phyloP scores from a whole-genome alignment of 2,797 vertebrate species.

The Eleutherodactylus coqui region DNA sequence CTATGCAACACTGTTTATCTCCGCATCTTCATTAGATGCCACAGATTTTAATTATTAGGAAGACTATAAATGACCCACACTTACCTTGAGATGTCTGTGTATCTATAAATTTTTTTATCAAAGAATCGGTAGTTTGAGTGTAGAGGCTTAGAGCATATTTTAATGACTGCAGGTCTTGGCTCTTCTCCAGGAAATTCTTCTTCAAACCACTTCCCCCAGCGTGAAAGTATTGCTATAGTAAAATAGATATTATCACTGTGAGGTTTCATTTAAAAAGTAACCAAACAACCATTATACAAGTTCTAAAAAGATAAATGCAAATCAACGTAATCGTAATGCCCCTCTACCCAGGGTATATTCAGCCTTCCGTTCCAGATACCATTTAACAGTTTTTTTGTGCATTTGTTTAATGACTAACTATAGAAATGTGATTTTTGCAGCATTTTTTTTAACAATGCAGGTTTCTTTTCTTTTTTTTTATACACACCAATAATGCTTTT shows the following conservation, averaged over 20 bases:
- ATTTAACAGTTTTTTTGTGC: too few species aligned
- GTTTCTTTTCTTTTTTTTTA: too few species aligned
- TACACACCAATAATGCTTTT: too few species aligned
- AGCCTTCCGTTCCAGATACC: too few species aligned
- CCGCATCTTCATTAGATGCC: neutral
- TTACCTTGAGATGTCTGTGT: slow-evolving; percentile 96
- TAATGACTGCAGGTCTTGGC: slow-evolving; percentile 92
- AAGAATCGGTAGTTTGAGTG: slow-evolving; percentile 94
- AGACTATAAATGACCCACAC: slow-evolving; percentile 62
- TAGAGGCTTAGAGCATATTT: slow-evolving; percentile 98
- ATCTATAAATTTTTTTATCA: slow-evolving; percentile 98
- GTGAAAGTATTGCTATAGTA: slow-evolving; percentile 96
- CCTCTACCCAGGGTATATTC: too few species aligned
- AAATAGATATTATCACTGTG: slow-evolving; percentile 32
- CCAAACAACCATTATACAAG: neutral
- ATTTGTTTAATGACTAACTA: too few species aligned
- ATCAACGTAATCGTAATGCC: neutral
- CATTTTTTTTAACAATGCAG: too few species aligned
- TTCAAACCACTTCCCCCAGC: slow-evolving; percentile 97
- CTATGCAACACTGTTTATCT: slow-evolving; percentile 6
- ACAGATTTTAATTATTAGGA: slow-evolving; percentile 31
- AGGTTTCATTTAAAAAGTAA: slow-evolving; percentile 34
- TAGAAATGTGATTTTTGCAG: too few species aligned
- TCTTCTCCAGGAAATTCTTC: slow-evolving; percentile 98
- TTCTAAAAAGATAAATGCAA: neutral